Conservation (phyloP, 2,113 vertebrate genomes). For the Trochalopteron elliotii region DNA sequence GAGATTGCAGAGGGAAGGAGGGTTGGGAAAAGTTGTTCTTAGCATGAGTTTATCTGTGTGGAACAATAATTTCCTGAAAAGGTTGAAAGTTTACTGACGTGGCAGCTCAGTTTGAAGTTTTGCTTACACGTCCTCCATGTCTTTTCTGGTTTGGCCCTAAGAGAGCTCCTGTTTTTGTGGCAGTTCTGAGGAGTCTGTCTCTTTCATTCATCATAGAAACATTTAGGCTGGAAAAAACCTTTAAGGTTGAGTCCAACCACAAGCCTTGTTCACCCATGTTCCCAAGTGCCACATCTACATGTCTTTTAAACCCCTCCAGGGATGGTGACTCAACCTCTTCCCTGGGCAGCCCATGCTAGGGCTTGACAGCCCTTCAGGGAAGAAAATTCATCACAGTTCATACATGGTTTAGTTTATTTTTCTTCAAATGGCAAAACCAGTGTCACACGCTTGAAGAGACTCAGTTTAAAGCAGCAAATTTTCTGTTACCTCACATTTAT, state of each 20-base stretch:
- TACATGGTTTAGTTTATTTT: not conserved
- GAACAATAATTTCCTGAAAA: not conserved
- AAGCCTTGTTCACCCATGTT: not conserved
- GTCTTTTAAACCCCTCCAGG: not conserved
- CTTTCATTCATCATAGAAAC: not conserved
- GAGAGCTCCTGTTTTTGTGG: not conserved
- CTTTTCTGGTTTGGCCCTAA: not conserved
- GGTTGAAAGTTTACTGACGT: accelerated
- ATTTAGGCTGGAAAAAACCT: not conserved
- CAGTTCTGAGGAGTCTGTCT: not conserved
- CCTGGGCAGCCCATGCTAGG: not conserved
- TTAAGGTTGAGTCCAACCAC: not conserved
- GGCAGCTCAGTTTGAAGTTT: not conserved
- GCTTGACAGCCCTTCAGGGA: not conserved
- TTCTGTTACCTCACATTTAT: not conserved
- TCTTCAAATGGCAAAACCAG: not conserved
- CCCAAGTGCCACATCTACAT: not conserved
- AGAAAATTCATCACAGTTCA: not conserved
- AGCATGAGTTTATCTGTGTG: not conserved
- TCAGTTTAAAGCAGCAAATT: not conserved
- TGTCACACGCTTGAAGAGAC: not conserved
- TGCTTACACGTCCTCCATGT: accelerated
- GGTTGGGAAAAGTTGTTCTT: not conserved
- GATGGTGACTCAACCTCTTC: not conserved
- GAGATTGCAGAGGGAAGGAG: not conserved